A percentile compares a stretch with the other conserved stretches of the same genome.
Conservation (phyloP, 2,888 invertebrate genomes). For the Ornithoptera alexandrae region DNA sequence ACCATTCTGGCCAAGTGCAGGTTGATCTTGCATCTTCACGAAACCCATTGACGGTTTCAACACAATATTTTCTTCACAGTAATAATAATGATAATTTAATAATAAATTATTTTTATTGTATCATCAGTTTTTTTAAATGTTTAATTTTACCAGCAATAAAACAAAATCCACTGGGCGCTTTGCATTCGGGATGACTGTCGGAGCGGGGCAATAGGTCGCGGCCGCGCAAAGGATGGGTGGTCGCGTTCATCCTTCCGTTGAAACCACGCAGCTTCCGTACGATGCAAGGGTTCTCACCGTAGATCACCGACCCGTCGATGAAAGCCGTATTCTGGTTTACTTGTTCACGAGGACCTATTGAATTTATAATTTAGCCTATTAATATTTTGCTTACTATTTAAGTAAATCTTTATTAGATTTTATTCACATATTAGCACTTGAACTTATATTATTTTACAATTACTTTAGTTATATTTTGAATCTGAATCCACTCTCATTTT, state of each 20-base stretch:
- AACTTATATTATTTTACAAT: too few relatives aligned
- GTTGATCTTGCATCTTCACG: too few relatives aligned
- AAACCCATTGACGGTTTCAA: too few relatives aligned
- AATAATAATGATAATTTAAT: too few relatives aligned
- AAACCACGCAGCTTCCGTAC: conserved; percentile 87
- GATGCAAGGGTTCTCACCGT: conserved; percentile 93
- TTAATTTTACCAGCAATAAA: conserved; percentile 86
- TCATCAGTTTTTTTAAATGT: not conserved
- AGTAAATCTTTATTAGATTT: too few relatives aligned
- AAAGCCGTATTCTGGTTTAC: conserved; percentile 96
- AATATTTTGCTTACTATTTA: not conserved
- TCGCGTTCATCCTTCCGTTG: conserved; percentile 90
- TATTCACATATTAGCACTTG: too few relatives aligned
- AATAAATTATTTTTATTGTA: too few relatives aligned
- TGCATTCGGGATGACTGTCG: conserved; percentile 91
- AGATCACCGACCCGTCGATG: conserved; percentile 92
- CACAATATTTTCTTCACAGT: too few relatives aligned
- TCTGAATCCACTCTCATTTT: too few relatives aligned
- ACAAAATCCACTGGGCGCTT: conserved; percentile 90
- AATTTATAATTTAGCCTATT: not conserved
- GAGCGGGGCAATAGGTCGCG: conserved; percentile 90
- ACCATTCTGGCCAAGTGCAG: too few relatives aligned
- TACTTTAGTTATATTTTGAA: too few relatives aligned
- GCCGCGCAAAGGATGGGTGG: conserved; percentile 85
- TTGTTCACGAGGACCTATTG: conserved; percentile 90